These are phyloP conservation scores for Hypena proboscidalis DNA, from an alignment of 2,888 invertebrate genomes.

Conservation along the genomic window DNA sequence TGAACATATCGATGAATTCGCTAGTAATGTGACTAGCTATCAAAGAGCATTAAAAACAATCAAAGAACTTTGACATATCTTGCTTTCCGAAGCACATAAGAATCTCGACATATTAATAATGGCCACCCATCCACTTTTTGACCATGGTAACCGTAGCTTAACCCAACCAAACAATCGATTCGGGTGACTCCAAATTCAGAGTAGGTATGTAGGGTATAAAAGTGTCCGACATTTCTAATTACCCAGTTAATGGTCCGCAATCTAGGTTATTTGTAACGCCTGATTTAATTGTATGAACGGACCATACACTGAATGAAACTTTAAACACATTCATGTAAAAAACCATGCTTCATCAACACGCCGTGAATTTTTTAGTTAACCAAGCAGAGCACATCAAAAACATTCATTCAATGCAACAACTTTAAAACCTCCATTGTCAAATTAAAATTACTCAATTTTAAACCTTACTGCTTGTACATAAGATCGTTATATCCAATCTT, in stretches of 20 bases:
- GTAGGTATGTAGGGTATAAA: no score
- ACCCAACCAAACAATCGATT: no score
- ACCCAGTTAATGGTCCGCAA: background rate
- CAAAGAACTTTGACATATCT: no score
- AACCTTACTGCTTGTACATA: background rate
- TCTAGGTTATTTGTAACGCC: constrained; percentile 1
- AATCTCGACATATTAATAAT: no score
- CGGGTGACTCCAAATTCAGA: no score
- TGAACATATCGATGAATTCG: no score
- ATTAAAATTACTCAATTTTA: background rate
- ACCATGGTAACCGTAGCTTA: no score
- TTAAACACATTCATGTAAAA: constrained; percentile 11
- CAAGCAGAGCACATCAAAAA: constrained; percentile 35
- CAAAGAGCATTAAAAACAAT: no score
- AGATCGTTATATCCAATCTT: background rate
- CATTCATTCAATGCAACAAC: constrained; percentile 21
- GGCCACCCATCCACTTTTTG: no score
- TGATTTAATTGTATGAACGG: background rate
- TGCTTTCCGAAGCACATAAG: no score
- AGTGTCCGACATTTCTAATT: background rate
- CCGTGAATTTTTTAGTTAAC: constrained; percentile 29
- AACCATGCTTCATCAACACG: constrained; percentile 23
- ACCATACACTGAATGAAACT: background rate
- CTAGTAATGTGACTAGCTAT: no score
- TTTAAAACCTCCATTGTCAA: background rate